Evolutionary conservation across 2,113 vertebrate genomes (phyloP).

Genomic region (Falco punctatus): DNA sequence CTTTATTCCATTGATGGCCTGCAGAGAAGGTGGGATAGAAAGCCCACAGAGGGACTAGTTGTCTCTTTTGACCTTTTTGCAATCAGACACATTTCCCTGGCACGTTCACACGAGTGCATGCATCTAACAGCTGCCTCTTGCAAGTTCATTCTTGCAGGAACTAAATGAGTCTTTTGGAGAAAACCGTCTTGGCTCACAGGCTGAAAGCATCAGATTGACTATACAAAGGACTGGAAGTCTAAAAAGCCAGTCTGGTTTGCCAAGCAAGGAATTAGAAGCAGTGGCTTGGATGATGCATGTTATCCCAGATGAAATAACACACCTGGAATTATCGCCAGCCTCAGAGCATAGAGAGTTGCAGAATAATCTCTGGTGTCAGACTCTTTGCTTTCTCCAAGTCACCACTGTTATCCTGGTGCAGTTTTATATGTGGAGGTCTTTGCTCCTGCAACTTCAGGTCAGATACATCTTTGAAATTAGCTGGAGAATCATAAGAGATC

Average conservation of each 20-base stretch:
- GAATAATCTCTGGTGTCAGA: not conserved
- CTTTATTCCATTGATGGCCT: not conserved
- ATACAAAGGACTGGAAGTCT: not conserved
- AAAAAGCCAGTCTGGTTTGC: not conserved
- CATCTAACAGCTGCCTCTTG: constrained; percentile 1
- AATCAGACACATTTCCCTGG: not conserved
- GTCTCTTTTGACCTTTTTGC: not conserved
- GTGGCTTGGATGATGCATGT: not conserved
- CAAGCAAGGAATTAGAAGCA: not conserved
- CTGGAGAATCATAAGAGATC: not conserved
- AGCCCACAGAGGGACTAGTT: not conserved
- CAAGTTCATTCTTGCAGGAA: constrained; percentile 8
- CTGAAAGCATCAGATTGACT: not conserved
- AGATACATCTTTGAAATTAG: not conserved
- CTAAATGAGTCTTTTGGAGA: not conserved
- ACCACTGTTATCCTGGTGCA: fast-evolving
- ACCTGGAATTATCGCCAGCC: not conserved
- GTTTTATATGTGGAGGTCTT: not conserved
- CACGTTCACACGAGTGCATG: not conserved
- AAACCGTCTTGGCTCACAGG: not conserved
- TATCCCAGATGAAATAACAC: not conserved
- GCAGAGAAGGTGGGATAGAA: not conserved
- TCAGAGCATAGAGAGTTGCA: not conserved
- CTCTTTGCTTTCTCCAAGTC: not conserved
- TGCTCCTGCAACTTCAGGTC: not conserved